Evolutionary conservation across 1,140 invertebrate species (phyloP).

Genomic region (Hycleus cichorii): DNA sequence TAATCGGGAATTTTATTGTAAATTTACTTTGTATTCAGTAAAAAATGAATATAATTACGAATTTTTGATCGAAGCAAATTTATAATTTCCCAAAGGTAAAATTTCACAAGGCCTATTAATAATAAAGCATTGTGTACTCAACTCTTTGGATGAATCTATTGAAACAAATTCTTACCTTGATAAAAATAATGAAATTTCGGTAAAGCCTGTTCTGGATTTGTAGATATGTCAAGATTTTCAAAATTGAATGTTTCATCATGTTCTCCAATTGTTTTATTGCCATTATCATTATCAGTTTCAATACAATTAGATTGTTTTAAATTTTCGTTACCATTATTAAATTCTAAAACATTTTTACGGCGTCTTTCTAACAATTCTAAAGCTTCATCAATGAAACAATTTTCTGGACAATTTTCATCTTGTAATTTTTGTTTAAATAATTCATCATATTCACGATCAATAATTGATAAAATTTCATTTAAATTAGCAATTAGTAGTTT

Average conservation of each 20-base stretch:
- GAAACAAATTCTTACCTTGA: conserved; percentile 55
- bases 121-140: conserved; percentile 26
- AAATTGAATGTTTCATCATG: neutral
- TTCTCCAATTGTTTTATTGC: neutral
- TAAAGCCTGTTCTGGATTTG: neutral
- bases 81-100: conserved; percentile 30
- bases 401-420: conserved; percentile 69
- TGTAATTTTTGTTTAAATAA: conserved; percentile 56
- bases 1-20: neutral
- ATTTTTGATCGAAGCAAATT: neutral
- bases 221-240: conserved; percentile 9
- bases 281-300: neutral
- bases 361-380: conserved; percentile 52
- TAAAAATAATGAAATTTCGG: conserved; percentile 62
- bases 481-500: conserved; percentile 70
- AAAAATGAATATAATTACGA: too few relatives aligned
- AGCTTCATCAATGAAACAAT: conserved; percentile 78
- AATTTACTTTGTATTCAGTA: too few relatives aligned
- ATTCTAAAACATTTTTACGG: conserved; percentile 24
- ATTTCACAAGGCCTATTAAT: conserved; percentile 25
- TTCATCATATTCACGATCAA: conserved; percentile 64
- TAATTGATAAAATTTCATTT: conserved; percentile 56
- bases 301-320: neutral
- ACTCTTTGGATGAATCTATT: conserved; percentile 27
- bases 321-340: neutral